Evolutionary conservation across 2,113 vertebrate species (phyloP).

Genomic region (Chamaea fasciata): DNA sequence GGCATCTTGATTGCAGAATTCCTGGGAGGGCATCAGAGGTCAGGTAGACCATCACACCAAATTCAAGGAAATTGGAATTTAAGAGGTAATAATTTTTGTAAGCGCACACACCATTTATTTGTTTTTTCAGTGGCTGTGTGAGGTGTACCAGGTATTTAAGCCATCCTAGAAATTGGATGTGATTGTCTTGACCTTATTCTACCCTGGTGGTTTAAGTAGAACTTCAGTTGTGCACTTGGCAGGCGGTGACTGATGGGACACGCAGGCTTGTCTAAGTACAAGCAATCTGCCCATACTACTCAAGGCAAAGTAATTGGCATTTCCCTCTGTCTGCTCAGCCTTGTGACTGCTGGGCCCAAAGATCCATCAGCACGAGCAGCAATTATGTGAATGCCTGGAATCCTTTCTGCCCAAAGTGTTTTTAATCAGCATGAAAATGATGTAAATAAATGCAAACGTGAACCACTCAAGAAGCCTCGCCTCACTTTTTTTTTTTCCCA

Average conservation of each 20-base stretch:
- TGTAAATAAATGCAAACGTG: neutral
- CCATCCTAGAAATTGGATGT: neutral
- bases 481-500: neutral
- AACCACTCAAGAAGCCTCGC: neutral
- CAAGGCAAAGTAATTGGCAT: neutral
- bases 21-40: neutral
- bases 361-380: neutral
- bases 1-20: neutral
- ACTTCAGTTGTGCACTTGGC: neutral
- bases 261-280: neutral
- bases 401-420: neutral
- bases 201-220: neutral
- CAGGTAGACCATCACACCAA: neutral
- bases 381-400: neutral
- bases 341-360: neutral
- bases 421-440: neutral
- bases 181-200: slow-evolving; percentile 19
- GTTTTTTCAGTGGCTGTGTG: neutral
- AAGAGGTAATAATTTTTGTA: neutral
- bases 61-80: neutral
- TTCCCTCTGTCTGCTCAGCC: neutral
- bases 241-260: neutral
- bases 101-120: neutral
- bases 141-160: neutral
- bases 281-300: neutral